phyloP scores from a whole-genome alignment of 2,888 invertebrate genomes.

The Volucella bombylans region DNA sequence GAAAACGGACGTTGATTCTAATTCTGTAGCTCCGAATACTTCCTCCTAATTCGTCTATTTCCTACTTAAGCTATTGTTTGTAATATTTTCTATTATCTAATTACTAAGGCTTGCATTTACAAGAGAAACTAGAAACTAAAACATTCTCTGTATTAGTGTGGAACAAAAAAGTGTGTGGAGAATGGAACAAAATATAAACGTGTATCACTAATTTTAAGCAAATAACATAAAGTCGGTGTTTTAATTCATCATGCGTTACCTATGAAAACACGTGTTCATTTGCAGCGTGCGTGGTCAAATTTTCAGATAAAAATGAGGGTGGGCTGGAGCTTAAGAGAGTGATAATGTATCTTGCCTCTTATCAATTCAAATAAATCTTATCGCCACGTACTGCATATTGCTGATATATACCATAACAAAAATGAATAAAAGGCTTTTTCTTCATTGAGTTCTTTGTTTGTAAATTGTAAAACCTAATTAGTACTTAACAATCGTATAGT shows the following conservation, averaged over 20 bases:
- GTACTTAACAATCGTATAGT: too few relatives aligned
- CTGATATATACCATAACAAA: too few relatives aligned
- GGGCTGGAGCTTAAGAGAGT: too few relatives aligned
- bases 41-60: constrained; percentile 5
- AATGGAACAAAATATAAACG: constrained; percentile 20
- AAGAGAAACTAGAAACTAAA: constrained; percentile 8
- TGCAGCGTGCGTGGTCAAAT: too few relatives aligned
- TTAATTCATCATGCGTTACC: background rate
- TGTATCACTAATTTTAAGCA: constrained; percentile 34
- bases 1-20: constrained; percentile 10
- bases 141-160: constrained; percentile 23
- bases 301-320: too few relatives aligned
- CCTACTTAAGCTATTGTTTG: constrained; percentile 17
- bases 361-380: too few relatives aligned
- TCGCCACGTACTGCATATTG: too few relatives aligned
- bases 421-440: too few relatives aligned
- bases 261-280: too few relatives aligned
- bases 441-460: too few relatives aligned
- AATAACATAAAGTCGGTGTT: background rate
- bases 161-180: constrained; percentile 19
- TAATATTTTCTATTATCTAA: constrained; percentile 20
- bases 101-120: constrained; percentile 29
- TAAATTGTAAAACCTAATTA: too few relatives aligned
- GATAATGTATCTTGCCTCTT: too few relatives aligned
- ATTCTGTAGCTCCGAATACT: constrained; percentile 9